Conservation (phyloP, 2,888 invertebrate species). For the Morpho helenor region DNA sequence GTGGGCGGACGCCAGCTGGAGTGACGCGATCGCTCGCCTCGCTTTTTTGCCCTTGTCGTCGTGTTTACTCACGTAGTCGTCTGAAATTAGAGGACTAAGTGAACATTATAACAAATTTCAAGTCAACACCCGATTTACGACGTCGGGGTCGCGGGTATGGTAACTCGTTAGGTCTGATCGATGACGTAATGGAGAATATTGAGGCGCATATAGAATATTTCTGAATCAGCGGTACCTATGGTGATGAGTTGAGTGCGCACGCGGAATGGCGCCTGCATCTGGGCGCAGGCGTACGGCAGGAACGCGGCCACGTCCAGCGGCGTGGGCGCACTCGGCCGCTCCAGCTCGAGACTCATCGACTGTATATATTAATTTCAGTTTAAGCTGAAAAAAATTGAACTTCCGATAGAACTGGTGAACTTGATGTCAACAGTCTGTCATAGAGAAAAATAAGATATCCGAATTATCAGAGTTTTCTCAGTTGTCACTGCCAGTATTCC, state of each 20-base stretch:
- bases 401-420: too few species aligned
- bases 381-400: not conserved
- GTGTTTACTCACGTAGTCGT: not conserved
- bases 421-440: too few species aligned
- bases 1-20: not conserved
- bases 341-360: not conserved
- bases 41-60: not conserved
- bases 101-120: too few species aligned
- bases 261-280: not conserved
- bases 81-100: not conserved
- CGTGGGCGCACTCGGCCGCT: not conserved
- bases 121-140: too few species aligned
- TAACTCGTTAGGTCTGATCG: too few species aligned
- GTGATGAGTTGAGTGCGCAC: not conserved
- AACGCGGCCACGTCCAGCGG: not conserved
- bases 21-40: not conserved
- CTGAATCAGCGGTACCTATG: not conserved
- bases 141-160: too few species aligned
- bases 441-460: too few species aligned
- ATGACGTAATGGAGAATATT: too few species aligned
- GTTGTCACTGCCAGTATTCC: too few species aligned
- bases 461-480: too few species aligned
- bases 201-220: too few species aligned
- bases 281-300: not conserved
- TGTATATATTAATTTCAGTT: constrained; percentile 1